Evolutionary conservation across 2,888 invertebrate genomes (phyloP).

Genomic region (Drosophila vallismaia): DNA sequence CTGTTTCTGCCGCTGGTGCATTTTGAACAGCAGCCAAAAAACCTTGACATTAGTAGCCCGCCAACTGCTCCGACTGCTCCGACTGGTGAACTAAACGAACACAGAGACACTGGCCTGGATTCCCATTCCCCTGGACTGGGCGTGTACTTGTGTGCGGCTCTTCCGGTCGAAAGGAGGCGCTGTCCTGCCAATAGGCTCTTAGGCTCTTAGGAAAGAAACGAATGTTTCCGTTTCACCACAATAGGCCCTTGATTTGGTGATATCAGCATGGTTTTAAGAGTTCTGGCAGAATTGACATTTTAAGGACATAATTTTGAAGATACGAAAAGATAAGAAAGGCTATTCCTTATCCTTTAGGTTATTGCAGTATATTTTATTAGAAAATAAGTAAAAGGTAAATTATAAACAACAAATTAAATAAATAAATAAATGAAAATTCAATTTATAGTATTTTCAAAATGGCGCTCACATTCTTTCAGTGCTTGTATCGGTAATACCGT

Average conservation of each 20-base stretch:
- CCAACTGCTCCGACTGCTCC: constrained; percentile 16
- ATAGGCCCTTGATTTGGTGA: not conserved
- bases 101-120: constrained; percentile 5
- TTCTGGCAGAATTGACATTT: not conserved
- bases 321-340: too few species aligned
- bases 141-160: not conserved
- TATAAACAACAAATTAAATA: too few species aligned
- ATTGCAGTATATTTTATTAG: too few species aligned
- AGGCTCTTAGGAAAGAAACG: not conserved
- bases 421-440: too few species aligned
- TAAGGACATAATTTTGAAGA: not conserved
- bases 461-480: not conserved
- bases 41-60: constrained; percentile 75
- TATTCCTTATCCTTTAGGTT: too few species aligned
- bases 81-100: constrained; percentile 17
- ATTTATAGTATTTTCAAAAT: too few species aligned
- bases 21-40: constrained; percentile 68
- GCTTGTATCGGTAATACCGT: not conserved
- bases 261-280: not conserved
- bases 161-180: not conserved
- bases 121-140: constrained; percentile 5
- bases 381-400: too few species aligned
- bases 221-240: constrained; percentile 1
- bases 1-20: constrained; percentile 45
- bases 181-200: not conserved